Evolutionary conservation across 2,888 invertebrate species (phyloP), one percentile per base, ranked within the genome.

Genomic region (Eremobia ochroleuca): DNA sequence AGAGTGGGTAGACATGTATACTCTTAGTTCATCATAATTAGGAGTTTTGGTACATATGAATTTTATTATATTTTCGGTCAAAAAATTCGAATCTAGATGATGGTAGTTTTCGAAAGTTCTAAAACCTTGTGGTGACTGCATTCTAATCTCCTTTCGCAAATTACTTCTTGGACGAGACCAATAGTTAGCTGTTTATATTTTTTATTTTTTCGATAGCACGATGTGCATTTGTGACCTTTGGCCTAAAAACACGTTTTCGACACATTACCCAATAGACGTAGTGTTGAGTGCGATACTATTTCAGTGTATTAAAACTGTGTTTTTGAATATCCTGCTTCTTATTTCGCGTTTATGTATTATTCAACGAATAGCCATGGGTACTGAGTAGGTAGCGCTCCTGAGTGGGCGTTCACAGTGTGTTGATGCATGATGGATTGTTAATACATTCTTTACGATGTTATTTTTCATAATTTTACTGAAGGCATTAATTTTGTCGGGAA

Each of bases 341-440:
- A 62, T 85, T 85, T 74, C 37, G 58, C 58, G 37, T 76, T 72
- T 85, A 85, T 86, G 88, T 86, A 83, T 88, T 88, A 85, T 86
- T 86, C 72, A 61, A 58, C 79, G 74, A 79, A 88, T 79, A 82
- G 61, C 77, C 75, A 82, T 75, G 77, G 72, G 64, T 58, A 79
- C 18, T 62, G 76, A 65, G 70, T 67, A 73, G 75, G 68, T 64
- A 66, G 66, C 59, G 72, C 74, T 76, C 69, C 49, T 71, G 76
- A 77, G 88, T 79, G 82, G 82, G 83, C 82, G 82, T 85, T 76
- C 37, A 65, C 64, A 75, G 40, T 67, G 49, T 78, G 59, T 79
- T 61, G 78, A 88, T 82, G 70, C 37, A 77, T 81, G 79, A 82
- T 76, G 76, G 72, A 79, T 80, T 76, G 64, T 73, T 80, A 59